Base-by-base conservation (phyloP, 1,140 invertebrate species). In the Venturia canescens region DNA sequence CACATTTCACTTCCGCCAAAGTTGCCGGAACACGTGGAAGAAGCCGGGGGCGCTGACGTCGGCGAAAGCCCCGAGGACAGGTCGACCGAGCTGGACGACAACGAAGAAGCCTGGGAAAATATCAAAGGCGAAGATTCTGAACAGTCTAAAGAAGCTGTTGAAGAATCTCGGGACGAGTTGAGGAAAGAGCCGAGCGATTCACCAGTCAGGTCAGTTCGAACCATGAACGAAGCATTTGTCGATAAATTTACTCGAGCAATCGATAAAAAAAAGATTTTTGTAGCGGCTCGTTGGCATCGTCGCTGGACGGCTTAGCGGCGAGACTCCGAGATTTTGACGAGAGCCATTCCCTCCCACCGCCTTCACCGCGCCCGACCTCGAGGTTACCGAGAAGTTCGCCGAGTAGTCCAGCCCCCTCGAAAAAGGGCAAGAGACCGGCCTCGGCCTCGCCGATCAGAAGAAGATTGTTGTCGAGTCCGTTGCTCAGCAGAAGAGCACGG, bases 381-480 rank as follows among this genome's bases (percentile, higher is more conserved):
- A 89, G 95, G 83, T 88, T 95, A 67, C 95, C 95, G 9, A 93
- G 95, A 84, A 95, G 94, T 86, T 95, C 94, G 2, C 95, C 95
- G 0, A 93, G 94, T 44, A 96, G 95, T 80, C 95, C 95, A 63
- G 94, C 95, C 7, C 94, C 95, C 16, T 94, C 94, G 67, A 95
- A 96, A 89, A 94, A 95, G 92, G 92, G 94, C 50, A 95, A 95
- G 86, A 92, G 96, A 74, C 95, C 96, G 77, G 95, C 96, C 53
- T 96, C 95, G 9, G 95, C 95, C 3, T 97, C 96, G 15, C 96
- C 96, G 13, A 96, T 97, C 83, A 92, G 96, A 87, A 87, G 92
- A 78, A 95, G 94, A 87, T 94, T 96, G 85, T 92, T 97, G 48
- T 93, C 97, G 34, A 97, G 96, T 90, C 97, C 97, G 0, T 91